A percentile compares a stretch with the other conserved stretches of the same genome.
phyloP scores from a whole-genome alignment of 2,113 vertebrate species.

The Ceyx melanurus region DNA sequence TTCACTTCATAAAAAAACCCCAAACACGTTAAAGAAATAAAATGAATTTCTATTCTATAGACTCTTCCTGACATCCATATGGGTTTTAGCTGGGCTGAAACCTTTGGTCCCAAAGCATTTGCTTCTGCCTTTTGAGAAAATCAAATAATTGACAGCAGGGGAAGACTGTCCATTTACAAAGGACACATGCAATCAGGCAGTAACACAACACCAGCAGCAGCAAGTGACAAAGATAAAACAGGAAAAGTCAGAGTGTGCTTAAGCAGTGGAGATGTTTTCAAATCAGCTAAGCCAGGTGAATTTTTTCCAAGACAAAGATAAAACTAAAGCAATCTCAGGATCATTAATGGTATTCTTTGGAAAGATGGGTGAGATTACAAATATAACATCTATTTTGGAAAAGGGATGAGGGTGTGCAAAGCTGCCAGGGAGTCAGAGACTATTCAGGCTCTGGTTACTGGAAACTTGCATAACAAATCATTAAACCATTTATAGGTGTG shows the following conservation, averaged over 20 bases:
- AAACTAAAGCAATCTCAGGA: background rate
- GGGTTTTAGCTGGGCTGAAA: background rate
- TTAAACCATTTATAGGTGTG: background rate
- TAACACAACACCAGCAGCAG: background rate
- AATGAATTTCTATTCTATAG: background rate
- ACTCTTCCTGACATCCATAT: background rate
- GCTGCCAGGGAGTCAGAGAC: accelerated
- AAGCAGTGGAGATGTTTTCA: background rate
- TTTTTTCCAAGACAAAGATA: background rate
- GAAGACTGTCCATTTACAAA: background rate
- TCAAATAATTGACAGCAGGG: constrained; percentile 28
- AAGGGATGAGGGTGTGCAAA: background rate
- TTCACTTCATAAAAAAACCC: background rate
- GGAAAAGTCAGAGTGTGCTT: background rate
- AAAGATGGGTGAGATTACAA: background rate
- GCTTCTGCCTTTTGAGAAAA: background rate
- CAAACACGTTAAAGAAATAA: background rate
- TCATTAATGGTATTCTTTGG: background rate
- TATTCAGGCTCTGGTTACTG: background rate
- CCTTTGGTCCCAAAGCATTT: background rate
- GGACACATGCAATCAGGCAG: background rate
- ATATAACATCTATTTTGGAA: background rate
- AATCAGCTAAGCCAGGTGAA: background rate
- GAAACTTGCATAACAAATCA: background rate
- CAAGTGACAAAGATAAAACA: background rate